Percentiles rank a stretch among this genome's conserved stretches.
Evolutionary conservation across 1,140 invertebrate species (phyloP).

Genomic region (Melanaphis sacchari): DNA sequence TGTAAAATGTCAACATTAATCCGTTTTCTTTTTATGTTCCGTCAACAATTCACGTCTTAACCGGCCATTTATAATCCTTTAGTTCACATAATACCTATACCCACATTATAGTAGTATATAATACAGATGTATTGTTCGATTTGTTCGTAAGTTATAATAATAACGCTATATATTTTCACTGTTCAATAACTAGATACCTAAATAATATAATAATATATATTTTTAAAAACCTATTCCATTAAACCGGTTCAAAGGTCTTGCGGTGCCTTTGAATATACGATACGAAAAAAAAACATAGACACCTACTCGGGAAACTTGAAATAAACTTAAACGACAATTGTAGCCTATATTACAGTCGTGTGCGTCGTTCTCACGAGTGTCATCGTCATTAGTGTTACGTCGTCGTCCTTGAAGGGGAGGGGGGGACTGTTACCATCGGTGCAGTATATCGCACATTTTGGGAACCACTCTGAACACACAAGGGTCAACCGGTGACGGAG

Average conservation of each 20-base stretch:
- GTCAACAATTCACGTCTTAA: not conserved
- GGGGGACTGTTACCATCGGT: not conserved
- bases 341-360: not conserved
- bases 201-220: not conserved
- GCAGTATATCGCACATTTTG: not conserved
- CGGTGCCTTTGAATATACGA: not conserved
- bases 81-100: not conserved
- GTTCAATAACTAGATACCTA: not conserved
- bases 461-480: conserved; percentile 1
- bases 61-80: conserved; percentile 13
- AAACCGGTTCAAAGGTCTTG: conserved; percentile 44
- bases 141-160: not conserved
- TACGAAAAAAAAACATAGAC: not conserved
- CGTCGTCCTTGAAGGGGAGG: not conserved
- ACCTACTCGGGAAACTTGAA: not conserved
- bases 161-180: not conserved
- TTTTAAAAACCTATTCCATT: not conserved
- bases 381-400: not conserved
- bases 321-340: not conserved
- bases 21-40: not conserved
- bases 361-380: conserved; percentile 22
- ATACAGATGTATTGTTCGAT: not conserved
- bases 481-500: conserved; percentile 10
- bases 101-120: not conserved
- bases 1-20: not conserved